Conservation (phyloP, 2,888 invertebrate genomes). For the Scaptomyza parva region DNA sequence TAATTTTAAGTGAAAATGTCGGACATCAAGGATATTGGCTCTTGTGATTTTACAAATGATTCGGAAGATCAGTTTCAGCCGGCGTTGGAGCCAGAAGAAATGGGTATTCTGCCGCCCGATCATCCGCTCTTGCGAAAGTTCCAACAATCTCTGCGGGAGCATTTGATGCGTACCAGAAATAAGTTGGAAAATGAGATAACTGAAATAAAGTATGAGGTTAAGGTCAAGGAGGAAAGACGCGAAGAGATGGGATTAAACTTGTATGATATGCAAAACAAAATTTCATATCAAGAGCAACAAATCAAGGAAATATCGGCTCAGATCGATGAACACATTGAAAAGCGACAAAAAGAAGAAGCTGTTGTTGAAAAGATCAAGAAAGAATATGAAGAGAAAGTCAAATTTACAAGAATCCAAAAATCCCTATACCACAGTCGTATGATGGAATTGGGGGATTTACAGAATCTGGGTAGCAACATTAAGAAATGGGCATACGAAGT, state of each 20-base stretch:
- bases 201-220: constrained; percentile 86
- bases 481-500: constrained; percentile 83
- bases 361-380: constrained; percentile 81
- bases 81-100: constrained; percentile 44
- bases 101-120: constrained; percentile 87
- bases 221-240: constrained; percentile 77
- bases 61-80: constrained; percentile 26
- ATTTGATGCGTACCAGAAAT: constrained; percentile 88
- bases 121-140: constrained; percentile 91
- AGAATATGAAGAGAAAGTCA: constrained; percentile 80
- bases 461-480: constrained; percentile 82
- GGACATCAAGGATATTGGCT: constrained; percentile 30
- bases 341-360: constrained; percentile 83
- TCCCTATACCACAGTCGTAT: constrained; percentile 74
- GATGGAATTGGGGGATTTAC: constrained; percentile 81
- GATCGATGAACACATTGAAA: constrained; percentile 81
- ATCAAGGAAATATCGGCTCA: constrained; percentile 85
- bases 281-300: constrained; percentile 85
- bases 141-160: constrained; percentile 89
- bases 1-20: constrained; percentile 33
- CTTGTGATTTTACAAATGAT: constrained; percentile 50
- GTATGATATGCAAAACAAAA: constrained; percentile 86
- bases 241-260: constrained; percentile 85
- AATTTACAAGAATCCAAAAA: constrained; percentile 74
- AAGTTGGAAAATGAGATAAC: constrained; percentile 88